Base-by-base conservation (phyloP, 2,888 invertebrate genomes). In the Epinotia demarniana region DNA sequence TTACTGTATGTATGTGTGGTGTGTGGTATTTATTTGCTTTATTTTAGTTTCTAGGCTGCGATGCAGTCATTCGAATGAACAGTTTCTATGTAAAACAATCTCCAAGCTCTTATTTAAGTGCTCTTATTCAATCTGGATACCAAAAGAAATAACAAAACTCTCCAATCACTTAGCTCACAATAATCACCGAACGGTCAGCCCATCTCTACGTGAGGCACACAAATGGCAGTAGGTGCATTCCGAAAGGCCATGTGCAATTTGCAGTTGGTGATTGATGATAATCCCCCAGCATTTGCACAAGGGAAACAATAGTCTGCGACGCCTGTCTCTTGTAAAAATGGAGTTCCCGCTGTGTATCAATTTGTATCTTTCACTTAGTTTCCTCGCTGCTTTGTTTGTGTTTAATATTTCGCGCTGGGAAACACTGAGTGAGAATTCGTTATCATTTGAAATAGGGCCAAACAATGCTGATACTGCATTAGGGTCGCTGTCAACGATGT, bases 191-290 rank as follows among this genome's bases (percentile, higher is more conserved):
- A 53, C 27, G 49, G 75, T 57, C 61, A 55, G 66, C 67, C 61
- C 75, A 72, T 61, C 75, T 72, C 75, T 75, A 75, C 62, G 64
- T 73, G 62, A 70, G 72, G 88, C 86, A 85, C 88, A 84, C 89
- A 90, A 91, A 92, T 90, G 88, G 92, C 85, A 84, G 86, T 81
- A 87, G 85, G 86, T 85, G 87, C 89, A 90, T 90, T 91, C 89
- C 87, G 85, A 86, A 88, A 90, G 91, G 88, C 91, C 89, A 88
- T 90, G 87, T 89, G 90, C 91, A 91, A 90, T 91, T 90, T 88
- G 87, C 89, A 89, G 87, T 81, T 87, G 85, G 91, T 92, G 92
- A 93, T 93, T 91, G 92, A 93, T 92, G 90, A 89, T 93, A 91
- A 93, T 93, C 91, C 88, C 76, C 77, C 78, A 83, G 83, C 87